Evolutionary conservation across 1,140 invertebrate species (phyloP), one percentile per base, ranked within the genome.

Genomic region (Trachymyrmex septentrionalis): DNA sequence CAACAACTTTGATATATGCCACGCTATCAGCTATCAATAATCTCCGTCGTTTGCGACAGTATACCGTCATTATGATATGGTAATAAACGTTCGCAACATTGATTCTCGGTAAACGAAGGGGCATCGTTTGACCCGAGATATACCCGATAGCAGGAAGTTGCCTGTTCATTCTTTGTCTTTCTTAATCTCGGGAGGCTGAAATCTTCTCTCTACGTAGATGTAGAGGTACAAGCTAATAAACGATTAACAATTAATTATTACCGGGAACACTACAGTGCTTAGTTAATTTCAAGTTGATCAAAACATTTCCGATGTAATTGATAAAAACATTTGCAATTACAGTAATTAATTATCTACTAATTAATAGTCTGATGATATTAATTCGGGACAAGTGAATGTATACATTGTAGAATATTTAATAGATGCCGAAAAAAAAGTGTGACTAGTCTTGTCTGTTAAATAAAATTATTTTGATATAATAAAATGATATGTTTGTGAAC

Each of bases 1-100:
- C 76, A 63, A 50, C 30, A 19, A 53, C 67, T 34, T 64, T 82
- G 82, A 90, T 90, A 75, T 69, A 88, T 44, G 64, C 59, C 73
- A 34, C 21, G 27, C 44, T 75, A 76, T 90, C 88, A 86, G 82
- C 82, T 81, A 85, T 87, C 73, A 80, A 84, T 90, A 78, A 88
- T 84, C 78, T 64, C 27, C 61, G 77, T 84, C 87, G 59, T 80
- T 48, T 57, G 38, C n/a, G 55, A 71, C 72, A 27, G 71, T 55
- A 57, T 57, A 27, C 55, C 27, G 50, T 85, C 80, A 87, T 85
- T 89, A 85, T 34, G 53, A 87, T 73, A 67, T 61, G 77, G 24
- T 87, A 88, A 90, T 87, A 80, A 87, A 73, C 59, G 61, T 21
- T 38, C 50, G 55, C 53, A 69, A 38, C 67, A 53, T 55, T 75